A percentile compares a stretch with the other conserved stretches of the same genome.
phyloP scores from a whole-genome alignment of 2,113 vertebrate genomes.

The Cariama cristata region DNA sequence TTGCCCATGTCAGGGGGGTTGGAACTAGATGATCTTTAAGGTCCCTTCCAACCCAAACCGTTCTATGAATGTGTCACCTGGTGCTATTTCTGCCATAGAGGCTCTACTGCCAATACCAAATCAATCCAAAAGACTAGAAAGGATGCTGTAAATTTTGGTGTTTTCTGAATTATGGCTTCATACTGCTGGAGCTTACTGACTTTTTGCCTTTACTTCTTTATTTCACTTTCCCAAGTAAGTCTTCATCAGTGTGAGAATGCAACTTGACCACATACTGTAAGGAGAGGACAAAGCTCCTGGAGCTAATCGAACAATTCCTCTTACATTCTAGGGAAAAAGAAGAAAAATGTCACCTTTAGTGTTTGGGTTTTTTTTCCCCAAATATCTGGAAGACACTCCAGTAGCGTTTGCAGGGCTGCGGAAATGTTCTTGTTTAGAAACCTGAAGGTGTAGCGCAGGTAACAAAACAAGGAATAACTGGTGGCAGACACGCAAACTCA shows the following conservation, averaged over 20 bases:
- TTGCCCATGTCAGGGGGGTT: too few species aligned
- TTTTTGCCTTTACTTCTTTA: neutral
- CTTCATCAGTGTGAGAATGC: neutral
- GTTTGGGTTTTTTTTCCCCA: too few species aligned
- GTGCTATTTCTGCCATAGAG: neutral
- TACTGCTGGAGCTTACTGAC: neutral
- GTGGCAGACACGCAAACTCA: neutral
- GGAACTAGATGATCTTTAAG: too few species aligned
- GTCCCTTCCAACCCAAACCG: too few species aligned
- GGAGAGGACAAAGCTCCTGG: neutral
- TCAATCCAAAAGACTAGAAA: neutral
- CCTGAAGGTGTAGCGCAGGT: neutral
- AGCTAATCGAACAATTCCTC: neutral
- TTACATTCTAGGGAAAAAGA: neutral
- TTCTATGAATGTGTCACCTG: neutral
- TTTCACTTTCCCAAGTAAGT: neutral
- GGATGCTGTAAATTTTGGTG: neutral
- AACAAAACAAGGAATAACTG: neutral
- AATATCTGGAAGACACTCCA: neutral
- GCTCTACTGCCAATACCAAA: neutral
- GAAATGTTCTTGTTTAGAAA: neutral
- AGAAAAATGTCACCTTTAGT: neutral
- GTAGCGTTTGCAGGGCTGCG: neutral
- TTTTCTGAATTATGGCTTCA: neutral
- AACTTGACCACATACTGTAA: neutral